Conservation (phyloP, 2,113 vertebrate genomes). For the Dasyornis broadbenti region DNA sequence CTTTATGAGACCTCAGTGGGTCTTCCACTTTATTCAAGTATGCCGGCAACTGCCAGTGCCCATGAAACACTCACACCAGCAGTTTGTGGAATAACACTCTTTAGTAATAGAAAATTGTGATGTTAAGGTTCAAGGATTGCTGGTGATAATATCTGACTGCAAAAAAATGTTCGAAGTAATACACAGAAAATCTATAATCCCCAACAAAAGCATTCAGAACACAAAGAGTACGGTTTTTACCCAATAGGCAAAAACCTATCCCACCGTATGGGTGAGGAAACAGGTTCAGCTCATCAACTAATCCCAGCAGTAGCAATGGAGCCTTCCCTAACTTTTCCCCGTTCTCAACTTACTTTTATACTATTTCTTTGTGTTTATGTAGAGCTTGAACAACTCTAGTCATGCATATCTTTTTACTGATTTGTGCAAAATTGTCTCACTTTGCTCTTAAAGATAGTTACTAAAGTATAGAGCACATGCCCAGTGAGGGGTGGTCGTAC, state of each 20-base stretch:
- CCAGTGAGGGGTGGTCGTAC: background rate
- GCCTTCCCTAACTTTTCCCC: background rate
- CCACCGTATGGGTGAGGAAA: background rate
- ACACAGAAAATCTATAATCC: background rate
- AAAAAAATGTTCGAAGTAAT: background rate
- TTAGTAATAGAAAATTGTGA: background rate
- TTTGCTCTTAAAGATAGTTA: background rate
- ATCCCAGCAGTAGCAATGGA: background rate
- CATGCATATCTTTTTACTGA: background rate
- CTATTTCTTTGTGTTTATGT: background rate
- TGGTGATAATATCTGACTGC: background rate
- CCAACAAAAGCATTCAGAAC: background rate
- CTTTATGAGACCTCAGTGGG: background rate
- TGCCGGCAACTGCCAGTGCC: background rate
- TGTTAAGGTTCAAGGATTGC: background rate
- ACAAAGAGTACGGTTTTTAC: background rate
- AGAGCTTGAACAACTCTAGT: background rate
- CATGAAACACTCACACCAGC: too few relatives aligned
- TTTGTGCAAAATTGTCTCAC: background rate
- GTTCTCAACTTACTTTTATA: background rate
- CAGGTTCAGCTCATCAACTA: background rate
- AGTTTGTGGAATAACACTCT: background rate
- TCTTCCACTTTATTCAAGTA: background rate
- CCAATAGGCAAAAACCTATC: too few relatives aligned
- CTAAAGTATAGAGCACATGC: background rate